Evolutionary conservation across 2,113 vertebrate species (phyloP).

Genomic region (Hippocampus guttulatus): DNA sequence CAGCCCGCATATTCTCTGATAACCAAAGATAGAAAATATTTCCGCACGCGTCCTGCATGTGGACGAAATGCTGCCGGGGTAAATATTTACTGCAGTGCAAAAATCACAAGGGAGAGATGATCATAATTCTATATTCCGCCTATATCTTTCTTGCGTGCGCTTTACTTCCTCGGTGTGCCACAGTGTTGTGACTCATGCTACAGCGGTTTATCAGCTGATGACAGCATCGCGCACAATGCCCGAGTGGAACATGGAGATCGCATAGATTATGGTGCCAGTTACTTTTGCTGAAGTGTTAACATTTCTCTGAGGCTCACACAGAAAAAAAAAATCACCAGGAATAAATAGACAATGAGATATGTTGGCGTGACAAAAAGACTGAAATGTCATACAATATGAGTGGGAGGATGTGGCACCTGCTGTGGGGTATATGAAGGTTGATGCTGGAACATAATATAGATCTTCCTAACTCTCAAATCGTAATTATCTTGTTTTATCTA

Average conservation of each 20-base stretch:
- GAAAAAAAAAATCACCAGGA: conserved; percentile 38
- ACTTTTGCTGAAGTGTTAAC: conserved; percentile 61
- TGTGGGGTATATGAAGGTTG: conserved; percentile 11
- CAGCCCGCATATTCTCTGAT: conserved; percentile 19
- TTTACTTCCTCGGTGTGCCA: conserved; percentile 29
- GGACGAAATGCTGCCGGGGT: conserved; percentile 36
- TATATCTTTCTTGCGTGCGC: neutral
- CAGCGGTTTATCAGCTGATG: conserved; percentile 65
- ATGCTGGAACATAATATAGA: conserved; percentile 10
- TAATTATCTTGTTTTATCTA: conserved; percentile 7
- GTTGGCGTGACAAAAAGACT: conserved; percentile 35
- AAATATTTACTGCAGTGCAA: conserved; percentile 25
- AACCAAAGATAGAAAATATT: conserved; percentile 23
- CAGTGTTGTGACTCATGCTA: conserved; percentile 57
- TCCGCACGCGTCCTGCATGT: conserved; percentile 28
- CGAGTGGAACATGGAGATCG: conserved; percentile 43
- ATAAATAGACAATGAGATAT: conserved; percentile 58
- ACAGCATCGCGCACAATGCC: conserved; percentile 54
- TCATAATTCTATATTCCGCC: conserved; percentile 16
- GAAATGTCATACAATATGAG: conserved; percentile 34
- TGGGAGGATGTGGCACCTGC: conserved; percentile 37
- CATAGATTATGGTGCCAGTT: conserved; percentile 56
- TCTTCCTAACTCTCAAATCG: conserved; percentile 21
- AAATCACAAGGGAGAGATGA: conserved; percentile 33
- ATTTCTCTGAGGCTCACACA: conserved; percentile 43